Evolutionary conservation across 2,888 invertebrate species (phyloP).

Genomic region (Dusona sp.): DNA sequence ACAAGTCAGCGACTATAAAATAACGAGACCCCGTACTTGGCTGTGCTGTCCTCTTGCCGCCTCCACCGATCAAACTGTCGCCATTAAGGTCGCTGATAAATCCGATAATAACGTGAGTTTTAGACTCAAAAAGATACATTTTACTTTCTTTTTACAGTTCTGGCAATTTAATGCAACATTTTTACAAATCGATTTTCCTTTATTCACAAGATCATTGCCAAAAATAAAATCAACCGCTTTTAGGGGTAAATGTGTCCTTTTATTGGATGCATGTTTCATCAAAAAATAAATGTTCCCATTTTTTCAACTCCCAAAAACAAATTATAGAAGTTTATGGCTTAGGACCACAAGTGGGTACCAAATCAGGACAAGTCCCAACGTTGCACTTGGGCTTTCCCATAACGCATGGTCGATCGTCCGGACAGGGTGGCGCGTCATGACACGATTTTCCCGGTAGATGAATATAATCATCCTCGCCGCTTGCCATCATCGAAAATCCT

Average conservation of each 20-base stretch:
- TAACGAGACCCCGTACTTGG: slow-evolving; percentile 84
- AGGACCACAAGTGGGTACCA: slow-evolving; percentile 74
- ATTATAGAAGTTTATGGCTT: slow-evolving; percentile 34
- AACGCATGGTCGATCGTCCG: slow-evolving; percentile 73
- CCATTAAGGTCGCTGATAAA: slow-evolving; percentile 72
- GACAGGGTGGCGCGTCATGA: slow-evolving; percentile 75
- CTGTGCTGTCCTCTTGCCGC: slow-evolving; percentile 85
- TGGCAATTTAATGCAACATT: background rate
- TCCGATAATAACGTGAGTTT: slow-evolving; percentile 64
- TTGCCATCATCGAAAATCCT: slow-evolving; percentile 53
- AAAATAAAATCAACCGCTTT: background rate
- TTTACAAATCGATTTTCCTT: background rate
- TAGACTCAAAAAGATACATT: background rate
- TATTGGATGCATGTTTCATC: background rate
- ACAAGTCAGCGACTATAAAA: slow-evolving; percentile 70
- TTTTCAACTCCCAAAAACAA: background rate
- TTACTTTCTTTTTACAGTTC: no score
- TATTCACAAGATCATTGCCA: background rate
- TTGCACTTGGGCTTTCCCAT: slow-evolving; percentile 76
- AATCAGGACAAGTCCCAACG: slow-evolving; percentile 73
- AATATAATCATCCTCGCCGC: slow-evolving; percentile 72
- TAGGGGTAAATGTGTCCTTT: background rate
- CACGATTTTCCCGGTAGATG: slow-evolving; percentile 77
- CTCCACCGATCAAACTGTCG: slow-evolving; percentile 73
- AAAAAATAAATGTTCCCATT: background rate